Evolutionary conservation across 2,113 vertebrate genomes (phyloP).

Genomic region (Neoarius graeffei): DNA sequence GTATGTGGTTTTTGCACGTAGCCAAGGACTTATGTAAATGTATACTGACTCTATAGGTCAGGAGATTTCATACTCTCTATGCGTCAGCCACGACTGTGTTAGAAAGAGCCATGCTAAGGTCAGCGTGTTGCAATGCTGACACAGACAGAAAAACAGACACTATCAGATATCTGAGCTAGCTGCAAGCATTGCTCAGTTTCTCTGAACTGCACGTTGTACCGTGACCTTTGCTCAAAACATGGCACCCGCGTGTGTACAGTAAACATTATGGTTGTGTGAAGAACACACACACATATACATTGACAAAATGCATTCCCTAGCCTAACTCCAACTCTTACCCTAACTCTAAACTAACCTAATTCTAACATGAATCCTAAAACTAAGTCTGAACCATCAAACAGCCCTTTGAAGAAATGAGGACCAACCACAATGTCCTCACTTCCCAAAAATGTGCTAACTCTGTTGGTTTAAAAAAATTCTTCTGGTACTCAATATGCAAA

Average conservation of each 20-base stretch:
- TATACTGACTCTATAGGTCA: conserved; percentile 19
- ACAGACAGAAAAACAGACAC: not conserved
- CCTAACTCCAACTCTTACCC: too few relatives aligned
- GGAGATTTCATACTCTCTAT: conserved; percentile 24
- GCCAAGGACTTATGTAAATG: conserved; percentile 2
- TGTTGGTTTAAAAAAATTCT: too few relatives aligned
- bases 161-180: conserved; percentile 38
- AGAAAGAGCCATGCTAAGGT: conserved; percentile 7
- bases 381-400: too few relatives aligned
- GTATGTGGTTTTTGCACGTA: not conserved
- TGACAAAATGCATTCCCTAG: too few relatives aligned
- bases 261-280: conserved; percentile 23
- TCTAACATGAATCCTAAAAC: too few relatives aligned
- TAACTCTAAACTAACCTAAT: too few relatives aligned
- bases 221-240: conserved; percentile 6
- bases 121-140: conserved; percentile 36
- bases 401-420: too few relatives aligned
- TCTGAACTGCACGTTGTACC: not conserved
- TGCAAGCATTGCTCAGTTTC: not conserved
- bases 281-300: not conserved
- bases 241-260: conserved; percentile 9
- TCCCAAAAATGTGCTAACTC: too few relatives aligned
- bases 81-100: not conserved
- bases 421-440: too few relatives aligned
- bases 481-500: too few relatives aligned